These are phyloP conservation scores for Halcyon leucocephala DNA, from an alignment of 2,797 vertebrate genomes.

Conservation along the genomic window DNA sequence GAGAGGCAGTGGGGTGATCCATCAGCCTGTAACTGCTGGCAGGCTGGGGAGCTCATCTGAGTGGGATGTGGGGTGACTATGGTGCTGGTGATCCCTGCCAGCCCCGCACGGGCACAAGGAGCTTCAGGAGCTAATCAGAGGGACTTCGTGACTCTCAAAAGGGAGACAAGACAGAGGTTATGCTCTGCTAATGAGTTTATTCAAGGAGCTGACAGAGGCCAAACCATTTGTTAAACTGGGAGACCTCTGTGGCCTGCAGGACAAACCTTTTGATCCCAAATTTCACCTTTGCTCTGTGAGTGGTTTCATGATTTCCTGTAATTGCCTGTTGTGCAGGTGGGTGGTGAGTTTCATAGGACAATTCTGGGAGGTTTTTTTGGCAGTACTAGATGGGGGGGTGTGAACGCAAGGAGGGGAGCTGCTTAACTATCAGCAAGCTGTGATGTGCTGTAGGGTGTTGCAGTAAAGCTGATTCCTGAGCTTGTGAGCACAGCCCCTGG, in stretches of 20 bases:
- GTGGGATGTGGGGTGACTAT: rapidly evolving
- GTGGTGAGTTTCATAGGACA: rapidly evolving
- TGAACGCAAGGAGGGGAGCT: background rate
- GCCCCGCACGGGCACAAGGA: rapidly evolving
- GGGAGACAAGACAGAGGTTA: background rate
- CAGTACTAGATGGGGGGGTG: background rate
- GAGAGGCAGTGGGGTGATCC: background rate
- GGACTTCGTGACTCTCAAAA: background rate
- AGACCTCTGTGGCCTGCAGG: background rate
- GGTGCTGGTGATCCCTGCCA: background rate
- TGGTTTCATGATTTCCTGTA: background rate
- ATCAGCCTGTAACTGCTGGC: background rate
- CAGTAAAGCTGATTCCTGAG: background rate
- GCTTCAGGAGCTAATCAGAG: background rate
- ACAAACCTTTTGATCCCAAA: background rate
- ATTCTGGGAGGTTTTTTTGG: background rate
- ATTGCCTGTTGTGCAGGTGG: rapidly evolving
- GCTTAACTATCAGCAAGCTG: background rate
- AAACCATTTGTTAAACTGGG: background rate
- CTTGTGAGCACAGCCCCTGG: background rate
- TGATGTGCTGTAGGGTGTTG: rapidly evolving
- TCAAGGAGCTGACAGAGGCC: background rate
- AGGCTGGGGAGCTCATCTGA: background rate
- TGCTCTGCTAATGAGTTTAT: background rate
- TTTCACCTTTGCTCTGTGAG: background rate